These are phyloP conservation scores for Crotalus viridis DNA, from an alignment of 2,113 vertebrate species.

Conservation along the genomic window DNA sequence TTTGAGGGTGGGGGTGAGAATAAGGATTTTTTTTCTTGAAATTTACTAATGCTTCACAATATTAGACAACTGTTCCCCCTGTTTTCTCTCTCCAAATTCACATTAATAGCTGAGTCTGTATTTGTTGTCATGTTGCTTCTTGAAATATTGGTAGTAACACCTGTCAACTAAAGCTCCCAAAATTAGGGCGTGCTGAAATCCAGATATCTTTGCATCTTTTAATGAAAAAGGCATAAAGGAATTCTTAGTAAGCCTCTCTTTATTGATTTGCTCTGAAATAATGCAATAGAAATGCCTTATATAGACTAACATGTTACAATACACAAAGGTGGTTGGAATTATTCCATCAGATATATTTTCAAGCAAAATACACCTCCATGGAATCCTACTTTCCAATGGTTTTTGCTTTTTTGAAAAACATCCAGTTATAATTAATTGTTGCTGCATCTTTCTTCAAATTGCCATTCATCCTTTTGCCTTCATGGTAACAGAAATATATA, in stretches of 20 bases:
- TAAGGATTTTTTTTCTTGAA: slow-evolving; percentile 46
- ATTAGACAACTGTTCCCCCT: neutral
- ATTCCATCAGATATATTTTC: slow-evolving; percentile 48
- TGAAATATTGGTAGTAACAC: slow-evolving; percentile 48
- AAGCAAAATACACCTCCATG: slow-evolving; percentile 62
- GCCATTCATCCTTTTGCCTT: slow-evolving; percentile 38
- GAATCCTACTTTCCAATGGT: slow-evolving; percentile 52
- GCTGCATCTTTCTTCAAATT: slow-evolving; percentile 51
- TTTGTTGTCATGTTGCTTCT: slow-evolving; percentile 58
- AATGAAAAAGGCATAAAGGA: slow-evolving; percentile 44
- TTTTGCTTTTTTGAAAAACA: slow-evolving; percentile 25
- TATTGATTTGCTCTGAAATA: slow-evolving; percentile 54
- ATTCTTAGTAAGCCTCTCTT: neutral
- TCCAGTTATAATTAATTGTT: slow-evolving; percentile 34
- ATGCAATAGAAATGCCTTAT: slow-evolving; percentile 62
- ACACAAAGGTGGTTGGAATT: slow-evolving; percentile 51
- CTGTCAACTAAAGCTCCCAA: slow-evolving; percentile 51
- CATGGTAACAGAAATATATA: neutral
- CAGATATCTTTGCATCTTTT: slow-evolving; percentile 48
- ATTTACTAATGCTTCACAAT: slow-evolving; percentile 43
- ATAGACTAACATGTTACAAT: slow-evolving; percentile 57
- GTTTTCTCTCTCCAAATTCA: slow-evolving; percentile 58
- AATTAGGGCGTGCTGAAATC: slow-evolving; percentile 14
- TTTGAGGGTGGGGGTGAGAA: neutral
- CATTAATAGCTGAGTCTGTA: slow-evolving; percentile 50